A percentile compares a stretch with the other conserved stretches of the same genome.
These are phyloP conservation scores for Oscheius sp. DNA, from an alignment of 1,140 invertebrate genomes.

Conservation along the genomic window DNA sequence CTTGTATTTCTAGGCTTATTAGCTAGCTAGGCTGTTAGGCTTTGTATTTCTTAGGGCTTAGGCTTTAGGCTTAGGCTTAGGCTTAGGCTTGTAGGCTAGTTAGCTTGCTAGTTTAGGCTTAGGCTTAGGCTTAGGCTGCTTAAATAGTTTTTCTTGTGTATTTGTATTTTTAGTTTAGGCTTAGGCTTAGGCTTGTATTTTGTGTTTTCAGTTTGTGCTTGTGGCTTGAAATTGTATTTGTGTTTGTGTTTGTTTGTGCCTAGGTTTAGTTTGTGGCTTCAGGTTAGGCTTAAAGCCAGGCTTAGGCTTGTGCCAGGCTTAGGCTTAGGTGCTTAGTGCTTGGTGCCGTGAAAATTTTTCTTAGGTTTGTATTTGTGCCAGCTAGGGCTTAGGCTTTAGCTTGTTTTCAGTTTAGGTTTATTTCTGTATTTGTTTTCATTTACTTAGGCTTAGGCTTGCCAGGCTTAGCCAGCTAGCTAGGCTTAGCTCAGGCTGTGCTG, in stretches of 20 bases:
- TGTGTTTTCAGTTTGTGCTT: slow-evolving; percentile 26
- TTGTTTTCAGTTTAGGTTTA: slow-evolving; percentile 33
- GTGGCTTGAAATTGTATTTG: no score
- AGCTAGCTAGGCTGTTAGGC: no score
- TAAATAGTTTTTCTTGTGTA: no score
- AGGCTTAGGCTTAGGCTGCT: slow-evolving; percentile 23
- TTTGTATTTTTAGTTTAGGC: slow-evolving; percentile 36
- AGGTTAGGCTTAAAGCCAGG: slow-evolving; percentile 37
- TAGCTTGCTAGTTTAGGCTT: slow-evolving; percentile 30
- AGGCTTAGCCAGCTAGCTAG: no score
- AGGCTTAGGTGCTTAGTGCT: no score
- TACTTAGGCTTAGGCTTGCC: slow-evolving; percentile 38
- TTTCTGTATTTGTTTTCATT: no score
- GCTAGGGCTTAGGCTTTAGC: slow-evolving; percentile 42
- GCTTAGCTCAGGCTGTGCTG: no score
- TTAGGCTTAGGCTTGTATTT: slow-evolving; percentile 35
- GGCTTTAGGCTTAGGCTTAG: slow-evolving; percentile 22
- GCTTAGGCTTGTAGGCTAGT: slow-evolving; percentile 28
- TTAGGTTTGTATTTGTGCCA: slow-evolving; percentile 37
- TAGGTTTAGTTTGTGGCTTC: slow-evolving; percentile 35
- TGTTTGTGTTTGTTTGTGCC: no score
- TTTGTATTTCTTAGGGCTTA: slow-evolving; percentile 14
- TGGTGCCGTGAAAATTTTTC: no score
- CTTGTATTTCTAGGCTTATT: no score
- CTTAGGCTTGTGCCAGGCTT: slow-evolving; percentile 42